Conservation (phyloP, 2,888 invertebrate species). For the Ectemnius lituratus region DNA sequence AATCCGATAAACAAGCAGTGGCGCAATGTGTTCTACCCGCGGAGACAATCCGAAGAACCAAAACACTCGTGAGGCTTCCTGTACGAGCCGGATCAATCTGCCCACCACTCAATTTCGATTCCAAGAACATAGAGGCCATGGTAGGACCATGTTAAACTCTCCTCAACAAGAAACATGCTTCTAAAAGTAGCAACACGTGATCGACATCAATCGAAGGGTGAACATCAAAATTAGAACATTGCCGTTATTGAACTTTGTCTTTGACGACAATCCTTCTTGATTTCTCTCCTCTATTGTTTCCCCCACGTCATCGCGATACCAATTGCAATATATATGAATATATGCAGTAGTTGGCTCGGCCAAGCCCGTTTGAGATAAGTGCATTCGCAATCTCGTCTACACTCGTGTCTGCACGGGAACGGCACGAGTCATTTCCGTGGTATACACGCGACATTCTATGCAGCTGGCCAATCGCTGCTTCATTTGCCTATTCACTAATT, state of each 20-base stretch:
- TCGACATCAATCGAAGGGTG: too few relatives aligned
- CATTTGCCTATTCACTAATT: too few relatives aligned
- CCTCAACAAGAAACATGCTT: too few relatives aligned
- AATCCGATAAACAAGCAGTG: constrained; percentile 12
- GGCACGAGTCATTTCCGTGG: constrained; percentile 2
- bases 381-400: constrained; percentile 19
- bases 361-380: neutral
- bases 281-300: constrained; percentile 5
- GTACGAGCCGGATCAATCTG: too few relatives aligned
- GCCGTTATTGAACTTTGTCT: constrained; percentile 30
- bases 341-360: neutral
- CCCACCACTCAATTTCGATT: too few relatives aligned
- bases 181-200: too few relatives aligned
- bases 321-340: neutral
- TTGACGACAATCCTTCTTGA: constrained; percentile 9
- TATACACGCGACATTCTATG: too few relatives aligned
- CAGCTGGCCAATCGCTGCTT: too few relatives aligned
- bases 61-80: neutral
- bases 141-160: too few relatives aligned
- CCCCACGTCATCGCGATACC: constrained; percentile 14
- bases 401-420: constrained; percentile 13
- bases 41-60: neutral
- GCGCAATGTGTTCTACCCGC: neutral
- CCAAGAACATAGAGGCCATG: too few relatives aligned
- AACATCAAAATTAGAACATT: too few relatives aligned